phyloP scores from a whole-genome alignment of 2,113 vertebrate species.

The Neolamprologus toae region DNA sequence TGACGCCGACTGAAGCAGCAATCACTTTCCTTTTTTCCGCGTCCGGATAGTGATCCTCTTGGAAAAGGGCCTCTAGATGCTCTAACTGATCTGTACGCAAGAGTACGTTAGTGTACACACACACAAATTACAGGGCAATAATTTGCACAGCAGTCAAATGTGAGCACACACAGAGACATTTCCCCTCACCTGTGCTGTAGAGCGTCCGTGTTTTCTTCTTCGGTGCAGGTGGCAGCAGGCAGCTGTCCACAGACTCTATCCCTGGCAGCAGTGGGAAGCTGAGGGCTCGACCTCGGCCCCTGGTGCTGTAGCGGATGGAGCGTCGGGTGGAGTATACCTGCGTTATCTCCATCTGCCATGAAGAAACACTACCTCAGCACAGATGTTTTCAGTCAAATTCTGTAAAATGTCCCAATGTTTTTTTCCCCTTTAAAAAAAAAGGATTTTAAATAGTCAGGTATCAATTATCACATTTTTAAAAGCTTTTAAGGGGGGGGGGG shows the following conservation, averaged over 20 bases:
- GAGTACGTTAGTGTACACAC: neutral
- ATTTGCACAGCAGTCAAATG: neutral
- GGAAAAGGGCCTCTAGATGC: constrained; percentile 82
- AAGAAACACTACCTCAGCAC: neutral
- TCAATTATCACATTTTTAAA: neutral
- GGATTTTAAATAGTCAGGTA: neutral
- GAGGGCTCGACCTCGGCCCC: constrained; percentile 16
- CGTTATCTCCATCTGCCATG: constrained; percentile 51
- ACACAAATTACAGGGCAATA: neutral
- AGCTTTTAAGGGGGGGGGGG: neutral
- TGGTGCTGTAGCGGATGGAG: constrained; percentile 60
- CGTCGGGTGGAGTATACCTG: constrained; percentile 44
- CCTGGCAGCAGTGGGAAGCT: constrained; percentile 30
- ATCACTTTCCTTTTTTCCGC: constrained; percentile 85
- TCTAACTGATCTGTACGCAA: constrained; percentile 81
- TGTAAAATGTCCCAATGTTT: neutral
- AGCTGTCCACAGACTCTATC: constrained; percentile 38
- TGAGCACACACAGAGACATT: neutral
- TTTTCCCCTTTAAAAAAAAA: neutral
- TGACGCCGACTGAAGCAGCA: constrained; percentile 82
- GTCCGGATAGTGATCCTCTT: constrained; percentile 92
- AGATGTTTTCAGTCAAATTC: neutral
- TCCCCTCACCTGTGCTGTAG: constrained; percentile 79
- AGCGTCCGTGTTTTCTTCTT: constrained; percentile 89
- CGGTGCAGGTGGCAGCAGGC: constrained; percentile 44